phyloP scores from a whole-genome alignment of 2,888 invertebrate species.

The Chymomyza procnemis region DNA sequence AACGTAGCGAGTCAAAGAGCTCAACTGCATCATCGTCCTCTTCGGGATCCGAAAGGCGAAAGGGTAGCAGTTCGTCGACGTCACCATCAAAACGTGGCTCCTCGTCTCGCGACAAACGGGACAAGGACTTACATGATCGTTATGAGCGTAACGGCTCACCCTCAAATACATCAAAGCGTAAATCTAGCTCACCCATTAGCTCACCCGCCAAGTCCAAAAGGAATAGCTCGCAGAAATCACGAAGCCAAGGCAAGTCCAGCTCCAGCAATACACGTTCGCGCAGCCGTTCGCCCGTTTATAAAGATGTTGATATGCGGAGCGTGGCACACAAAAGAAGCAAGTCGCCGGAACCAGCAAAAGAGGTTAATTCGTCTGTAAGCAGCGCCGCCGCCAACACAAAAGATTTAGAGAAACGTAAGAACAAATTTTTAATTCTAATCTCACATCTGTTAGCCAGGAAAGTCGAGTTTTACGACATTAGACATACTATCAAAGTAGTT shows the following conservation, averaged over 20 bases:
- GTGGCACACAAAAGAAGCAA: conserved; percentile 35
- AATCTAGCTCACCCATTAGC: conserved; percentile 67
- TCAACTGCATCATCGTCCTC: conserved; percentile 67
- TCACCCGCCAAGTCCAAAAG: conserved; percentile 70
- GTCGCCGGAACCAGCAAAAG: conserved; percentile 46
- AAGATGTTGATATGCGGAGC: conserved; percentile 69
- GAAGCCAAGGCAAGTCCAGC: conserved; percentile 31
- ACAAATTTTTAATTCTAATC: conserved; percentile 67
- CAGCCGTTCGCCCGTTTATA: conserved; percentile 71
- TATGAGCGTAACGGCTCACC: conserved; percentile 55
- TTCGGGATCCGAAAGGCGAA: conserved; percentile 59
- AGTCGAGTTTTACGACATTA: conserved; percentile 36
- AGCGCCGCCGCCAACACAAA: conserved; percentile 42
- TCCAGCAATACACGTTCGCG: conserved; percentile 54
- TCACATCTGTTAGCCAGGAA: conserved; percentile 60
- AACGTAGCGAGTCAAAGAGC: conserved; percentile 71
- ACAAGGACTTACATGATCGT: conserved; percentile 53
- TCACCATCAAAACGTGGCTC: conserved; percentile 48
- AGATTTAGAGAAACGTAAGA: conserved; percentile 78
- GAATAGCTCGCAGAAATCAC: conserved; percentile 52
- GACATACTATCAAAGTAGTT: conserved; percentile 53
- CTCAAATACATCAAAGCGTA: conserved; percentile 57
- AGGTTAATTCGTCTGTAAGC: conserved; percentile 27
- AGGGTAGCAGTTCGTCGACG: conserved; percentile 30
- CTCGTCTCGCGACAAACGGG: conserved; percentile 36